Conservation (phyloP, 1,140 invertebrate species). For the Ips typographus region DNA sequence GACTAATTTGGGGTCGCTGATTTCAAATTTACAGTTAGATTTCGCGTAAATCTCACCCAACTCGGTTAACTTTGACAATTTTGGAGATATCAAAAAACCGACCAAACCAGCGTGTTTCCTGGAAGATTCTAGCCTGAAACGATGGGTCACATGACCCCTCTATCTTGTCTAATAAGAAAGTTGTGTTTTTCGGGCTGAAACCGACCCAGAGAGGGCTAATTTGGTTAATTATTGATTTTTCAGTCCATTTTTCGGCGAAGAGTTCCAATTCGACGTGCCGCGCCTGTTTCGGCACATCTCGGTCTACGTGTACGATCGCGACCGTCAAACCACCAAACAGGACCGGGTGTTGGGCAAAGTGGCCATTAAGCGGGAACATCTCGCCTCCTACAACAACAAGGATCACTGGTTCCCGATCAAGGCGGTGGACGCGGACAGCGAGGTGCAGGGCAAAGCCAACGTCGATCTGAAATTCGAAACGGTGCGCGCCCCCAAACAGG, state of each 20-base stretch:
- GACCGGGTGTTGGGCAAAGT: conserved; percentile 88
- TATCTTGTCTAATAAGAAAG: too few species aligned
- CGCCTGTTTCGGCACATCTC: conserved; percentile 83
- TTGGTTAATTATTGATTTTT: conserved; percentile 44
- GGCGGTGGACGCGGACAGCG: conserved; percentile 81
- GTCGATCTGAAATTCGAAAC: conserved; percentile 64
- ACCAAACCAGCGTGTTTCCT: too few species aligned
- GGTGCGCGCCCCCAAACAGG: conserved; percentile 32
- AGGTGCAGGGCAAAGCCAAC: conserved; percentile 84
- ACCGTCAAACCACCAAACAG: conserved; percentile 71
- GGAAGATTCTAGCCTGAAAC: too few species aligned
- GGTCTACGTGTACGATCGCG: conserved; percentile 83
- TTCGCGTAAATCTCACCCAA: too few species aligned
- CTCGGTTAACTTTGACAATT: too few species aligned
- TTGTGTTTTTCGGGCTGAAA: too few species aligned
- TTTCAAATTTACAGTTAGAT: too few species aligned
- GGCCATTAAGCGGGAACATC: conserved; percentile 81
- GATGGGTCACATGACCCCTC: too few species aligned
- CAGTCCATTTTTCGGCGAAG: conserved; percentile 90
- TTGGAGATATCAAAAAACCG: too few species aligned
- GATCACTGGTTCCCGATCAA: conserved; percentile 90
- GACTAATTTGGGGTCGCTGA: too few species aligned
- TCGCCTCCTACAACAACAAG: conserved; percentile 83
- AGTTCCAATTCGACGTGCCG: conserved; percentile 91
- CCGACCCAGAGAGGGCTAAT: too few species aligned